Conservation (phyloP, 2,113 vertebrate genomes). For the Zingel zingel region DNA sequence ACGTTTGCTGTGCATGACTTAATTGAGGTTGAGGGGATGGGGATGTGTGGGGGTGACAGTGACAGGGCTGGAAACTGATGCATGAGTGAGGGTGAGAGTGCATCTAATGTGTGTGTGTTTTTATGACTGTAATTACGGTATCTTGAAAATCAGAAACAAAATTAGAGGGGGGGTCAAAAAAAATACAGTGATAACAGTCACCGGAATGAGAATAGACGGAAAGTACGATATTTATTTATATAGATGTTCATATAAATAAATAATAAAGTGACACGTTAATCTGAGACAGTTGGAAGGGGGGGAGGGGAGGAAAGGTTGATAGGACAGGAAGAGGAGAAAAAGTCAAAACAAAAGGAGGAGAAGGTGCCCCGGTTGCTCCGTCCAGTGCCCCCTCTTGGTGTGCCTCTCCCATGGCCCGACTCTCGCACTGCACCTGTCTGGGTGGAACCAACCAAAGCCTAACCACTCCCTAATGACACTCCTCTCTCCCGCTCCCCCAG, state of each 20-base stretch:
- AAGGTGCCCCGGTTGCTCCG: constrained; percentile 73
- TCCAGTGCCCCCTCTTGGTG: constrained; percentile 75
- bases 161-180: constrained; percentile 50
- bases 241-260: constrained; percentile 77
- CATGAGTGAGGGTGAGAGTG: constrained; percentile 63
- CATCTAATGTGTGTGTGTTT: constrained; percentile 32
- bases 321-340: constrained; percentile 71
- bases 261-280: constrained; percentile 72
- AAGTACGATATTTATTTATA: constrained; percentile 75
- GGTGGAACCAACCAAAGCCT: constrained; percentile 73
- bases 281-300: constrained; percentile 66
- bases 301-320: constrained; percentile 64
- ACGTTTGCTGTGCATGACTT: constrained; percentile 63
- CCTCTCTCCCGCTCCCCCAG: constrained; percentile 72
- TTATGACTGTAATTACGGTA: constrained; percentile 56
- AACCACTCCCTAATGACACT: constrained; percentile 70
- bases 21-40: constrained; percentile 63
- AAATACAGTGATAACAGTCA: constrained; percentile 74
- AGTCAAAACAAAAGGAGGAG: constrained; percentile 66
- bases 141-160: constrained; percentile 67
- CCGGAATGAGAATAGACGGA: constrained; percentile 59
- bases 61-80: constrained; percentile 70
- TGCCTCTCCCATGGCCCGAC: constrained; percentile 80
- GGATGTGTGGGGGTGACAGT: constrained; percentile 66
- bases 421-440: constrained; percentile 74